A percentile compares a stretch with the other conserved stretches of the same genome.
Conservation (phyloP, 1,140 invertebrate species). For the Drosophila arizonae region DNA sequence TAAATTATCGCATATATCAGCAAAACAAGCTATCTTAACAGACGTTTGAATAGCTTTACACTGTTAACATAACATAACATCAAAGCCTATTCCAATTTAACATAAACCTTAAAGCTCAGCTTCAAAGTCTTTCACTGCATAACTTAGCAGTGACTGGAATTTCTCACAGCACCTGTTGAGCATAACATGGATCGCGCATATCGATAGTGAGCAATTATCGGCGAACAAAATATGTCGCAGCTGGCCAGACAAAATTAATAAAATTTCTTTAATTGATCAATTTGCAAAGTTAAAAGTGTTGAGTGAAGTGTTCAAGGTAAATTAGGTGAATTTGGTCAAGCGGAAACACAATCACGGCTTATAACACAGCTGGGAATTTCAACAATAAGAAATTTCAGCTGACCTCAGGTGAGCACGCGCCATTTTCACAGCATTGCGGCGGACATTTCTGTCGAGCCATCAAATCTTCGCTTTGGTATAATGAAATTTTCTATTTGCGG, state of each 20-base stretch:
- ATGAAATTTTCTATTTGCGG: conserved; percentile 34
- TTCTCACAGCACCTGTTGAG: not conserved
- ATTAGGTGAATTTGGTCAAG: not conserved
- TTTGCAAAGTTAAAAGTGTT: not conserved
- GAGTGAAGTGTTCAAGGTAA: not conserved
- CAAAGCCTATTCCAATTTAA: no score
- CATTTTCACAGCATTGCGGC: not conserved
- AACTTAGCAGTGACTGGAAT: not conserved
- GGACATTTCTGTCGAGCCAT: not conserved
- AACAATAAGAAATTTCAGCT: not conserved
- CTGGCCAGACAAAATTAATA: no score
- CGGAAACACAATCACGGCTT: no score
- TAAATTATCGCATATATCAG: no score
- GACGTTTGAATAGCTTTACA: no score
- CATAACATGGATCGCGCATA: not conserved
- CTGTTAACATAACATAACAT: no score
- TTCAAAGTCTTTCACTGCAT: not conserved
- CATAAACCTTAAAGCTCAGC: not conserved
- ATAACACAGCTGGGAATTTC: not conserved
- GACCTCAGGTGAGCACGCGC: not conserved
- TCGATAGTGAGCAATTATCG: not conserved
- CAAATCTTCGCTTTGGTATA: not conserved
- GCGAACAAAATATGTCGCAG: no score
- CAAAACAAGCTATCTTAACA: no score
- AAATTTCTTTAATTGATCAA: not conserved